Evolutionary conservation across 2,888 invertebrate species (phyloP), one percentile per base, ranked within the genome.

Genomic region (Steinernema scapterisci): DNA sequence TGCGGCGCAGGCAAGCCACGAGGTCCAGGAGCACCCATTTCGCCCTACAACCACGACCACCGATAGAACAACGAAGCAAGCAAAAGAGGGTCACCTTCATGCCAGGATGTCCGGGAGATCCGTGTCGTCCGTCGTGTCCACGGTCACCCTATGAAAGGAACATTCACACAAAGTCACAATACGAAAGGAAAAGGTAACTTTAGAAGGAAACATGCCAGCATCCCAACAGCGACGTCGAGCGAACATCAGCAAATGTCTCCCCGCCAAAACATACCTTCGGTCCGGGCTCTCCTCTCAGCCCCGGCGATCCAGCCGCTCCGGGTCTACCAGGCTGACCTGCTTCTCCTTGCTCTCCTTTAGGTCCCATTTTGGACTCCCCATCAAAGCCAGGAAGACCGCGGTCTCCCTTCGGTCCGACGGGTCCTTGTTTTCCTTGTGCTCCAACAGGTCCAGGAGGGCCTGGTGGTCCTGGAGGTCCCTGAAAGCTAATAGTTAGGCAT

Each of bases 371-470:
- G 13, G 85, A 84, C 71, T 86, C 86, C 74, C 86, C 86, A 74
- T 86, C 86, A 73, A 85, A 86, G 16, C 86, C 86, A 11, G 86
- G 86, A 38, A 86, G 76, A 71, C 86, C 86, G 44, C 86, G 76
- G 44, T 86, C 86, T 51, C 86, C 86, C 76, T 86, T 83, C 51
- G 70, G 54, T 79, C 85, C 19, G 74, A 79, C 44, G 25, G 27
- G 72, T 25, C 85, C 84, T 45, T 81, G 78, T 72, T 78, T 72
- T 2, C 79, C 77, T n/a, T 73, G 75, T 13, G 54, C 56, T 21
- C 83, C 83, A 16, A 81, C 71, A 0, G 75, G 76, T 13, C 82
- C 82, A 0, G 80, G 77, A 5, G 76, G 75, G 19, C 79, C 79
- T 3, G 78, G 75, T 23, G 76, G 73, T 11, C 79, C 79, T 43